Percentiles rank a stretch among this genome's conserved stretches.
phyloP scores from a whole-genome alignment of 2,888 invertebrate genomes.

The Ormia ochracea region DNA sequence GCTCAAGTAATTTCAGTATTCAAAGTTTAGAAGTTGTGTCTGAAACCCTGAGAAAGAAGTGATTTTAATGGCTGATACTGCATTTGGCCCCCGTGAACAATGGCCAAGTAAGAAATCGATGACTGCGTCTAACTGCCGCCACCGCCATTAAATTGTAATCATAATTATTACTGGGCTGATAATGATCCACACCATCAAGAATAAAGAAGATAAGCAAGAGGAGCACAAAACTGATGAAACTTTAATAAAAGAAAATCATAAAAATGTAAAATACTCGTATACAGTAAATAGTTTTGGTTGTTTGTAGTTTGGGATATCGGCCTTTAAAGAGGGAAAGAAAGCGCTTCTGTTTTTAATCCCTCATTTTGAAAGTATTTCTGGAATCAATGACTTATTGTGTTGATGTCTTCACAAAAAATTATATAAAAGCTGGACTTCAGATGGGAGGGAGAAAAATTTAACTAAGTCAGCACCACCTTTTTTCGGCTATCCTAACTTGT shows the following conservation, averaged over 20 bases:
- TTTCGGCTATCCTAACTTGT: background rate
- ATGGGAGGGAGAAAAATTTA: slow-evolving; percentile 28
- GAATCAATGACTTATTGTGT: slow-evolving; percentile 47
- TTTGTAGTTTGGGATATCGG: slow-evolving; percentile 5
- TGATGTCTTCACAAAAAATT: slow-evolving; percentile 38
- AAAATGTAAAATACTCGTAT: background rate
- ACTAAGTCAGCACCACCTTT: slow-evolving; percentile 55
- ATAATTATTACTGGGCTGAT: slow-evolving; percentile 57
- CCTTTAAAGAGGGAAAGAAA: slow-evolving; percentile 26
- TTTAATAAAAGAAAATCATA: slow-evolving; percentile 20
- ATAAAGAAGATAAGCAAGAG: background rate
- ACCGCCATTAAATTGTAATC: slow-evolving; percentile 61
- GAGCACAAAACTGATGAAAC: slow-evolving; percentile 13
- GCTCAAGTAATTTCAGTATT: slow-evolving; percentile 22
- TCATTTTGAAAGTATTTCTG: slow-evolving; percentile 28
- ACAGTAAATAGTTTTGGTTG: slow-evolving; percentile 9
- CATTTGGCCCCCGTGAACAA: slow-evolving; percentile 19
- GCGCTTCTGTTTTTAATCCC: slow-evolving; percentile 47
- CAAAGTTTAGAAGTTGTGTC: slow-evolving; percentile 16
- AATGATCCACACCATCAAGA: slow-evolving; percentile 38
- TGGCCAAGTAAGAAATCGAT: slow-evolving; percentile 24
- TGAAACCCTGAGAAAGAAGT: slow-evolving; percentile 8
- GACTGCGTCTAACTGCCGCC: slow-evolving; percentile 59
- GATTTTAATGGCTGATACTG: slow-evolving; percentile 45
- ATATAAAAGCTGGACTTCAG: background rate